Conservation (phyloP, 2,113 vertebrate species). For the Vidua chalybeata region DNA sequence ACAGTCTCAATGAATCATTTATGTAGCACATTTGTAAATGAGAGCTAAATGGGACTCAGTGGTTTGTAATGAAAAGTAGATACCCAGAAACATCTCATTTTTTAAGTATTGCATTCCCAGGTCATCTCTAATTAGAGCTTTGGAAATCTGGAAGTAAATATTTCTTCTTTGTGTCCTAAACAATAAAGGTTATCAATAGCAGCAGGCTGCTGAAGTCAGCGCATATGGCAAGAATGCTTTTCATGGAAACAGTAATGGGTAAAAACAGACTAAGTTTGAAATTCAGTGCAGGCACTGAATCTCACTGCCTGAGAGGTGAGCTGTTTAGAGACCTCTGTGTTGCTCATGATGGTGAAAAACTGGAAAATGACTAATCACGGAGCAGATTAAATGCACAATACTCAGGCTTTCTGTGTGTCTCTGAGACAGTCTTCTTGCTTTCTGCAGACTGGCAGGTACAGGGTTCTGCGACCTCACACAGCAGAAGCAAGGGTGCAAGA, state of each 20-base stretch:
- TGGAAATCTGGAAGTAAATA: conserved; percentile 17
- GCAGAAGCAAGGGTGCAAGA: neutral
- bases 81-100: neutral
- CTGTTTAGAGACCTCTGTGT: neutral
- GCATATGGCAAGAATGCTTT: neutral
- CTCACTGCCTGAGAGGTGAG: neutral
- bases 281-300: neutral
- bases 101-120: neutral
- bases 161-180: neutral
- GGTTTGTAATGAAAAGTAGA: neutral
- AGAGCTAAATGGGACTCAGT: neutral
- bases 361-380: conserved; percentile 1
- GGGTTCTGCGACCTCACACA: neutral
- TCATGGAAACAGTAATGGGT: neutral
- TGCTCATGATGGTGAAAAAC: neutral
- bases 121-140: neutral
- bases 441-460: neutral
- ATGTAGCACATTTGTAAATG: neutral
- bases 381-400: neutral
- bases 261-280: conserved; percentile 21
- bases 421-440: neutral
- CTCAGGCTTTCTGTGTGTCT: neutral
- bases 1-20: neutral
- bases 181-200: conserved; percentile 25
- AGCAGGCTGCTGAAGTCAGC: conserved; percentile 23